phyloP scores from a whole-genome alignment of 2,888 invertebrate species.

The Phorcus lineatus region DNA sequence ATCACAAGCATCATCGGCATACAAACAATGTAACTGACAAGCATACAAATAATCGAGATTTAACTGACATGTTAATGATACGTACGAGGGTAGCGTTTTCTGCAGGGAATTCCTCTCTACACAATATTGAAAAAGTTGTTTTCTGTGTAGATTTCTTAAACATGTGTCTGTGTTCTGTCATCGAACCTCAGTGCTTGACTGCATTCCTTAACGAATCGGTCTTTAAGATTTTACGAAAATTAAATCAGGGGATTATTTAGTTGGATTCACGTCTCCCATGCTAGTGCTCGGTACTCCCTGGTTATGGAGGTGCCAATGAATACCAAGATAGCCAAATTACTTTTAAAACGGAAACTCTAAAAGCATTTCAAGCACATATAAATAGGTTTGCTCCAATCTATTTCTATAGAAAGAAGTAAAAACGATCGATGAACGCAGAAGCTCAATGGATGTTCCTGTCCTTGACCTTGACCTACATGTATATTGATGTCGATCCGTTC shows the following conservation, averaged over 20 bases:
- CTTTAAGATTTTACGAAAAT: too few relatives aligned
- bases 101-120: too few relatives aligned
- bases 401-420: neutral
- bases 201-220: too few relatives aligned
- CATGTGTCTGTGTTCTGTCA: too few relatives aligned
- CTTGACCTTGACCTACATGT: conserved; percentile 12
- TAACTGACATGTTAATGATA: neutral
- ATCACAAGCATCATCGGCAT: neutral
- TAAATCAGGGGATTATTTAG: too few relatives aligned
- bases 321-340: neutral
- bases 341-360: conserved; percentile 17
- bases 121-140: too few relatives aligned
- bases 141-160: too few relatives aligned
- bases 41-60: neutral
- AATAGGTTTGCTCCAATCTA: conserved; percentile 13
- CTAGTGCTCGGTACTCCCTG: too few relatives aligned
- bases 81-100: neutral
- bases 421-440: neutral
- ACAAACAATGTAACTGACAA: neutral
- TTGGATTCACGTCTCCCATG: too few relatives aligned
- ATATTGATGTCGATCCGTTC: neutral
- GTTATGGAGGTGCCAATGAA: too few relatives aligned
- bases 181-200: too few relatives aligned
- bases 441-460: neutral
- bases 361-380: conserved; percentile 14